Base-by-base conservation (phyloP, 2,113 vertebrate species). In the Triplophysa rosa region DNA sequence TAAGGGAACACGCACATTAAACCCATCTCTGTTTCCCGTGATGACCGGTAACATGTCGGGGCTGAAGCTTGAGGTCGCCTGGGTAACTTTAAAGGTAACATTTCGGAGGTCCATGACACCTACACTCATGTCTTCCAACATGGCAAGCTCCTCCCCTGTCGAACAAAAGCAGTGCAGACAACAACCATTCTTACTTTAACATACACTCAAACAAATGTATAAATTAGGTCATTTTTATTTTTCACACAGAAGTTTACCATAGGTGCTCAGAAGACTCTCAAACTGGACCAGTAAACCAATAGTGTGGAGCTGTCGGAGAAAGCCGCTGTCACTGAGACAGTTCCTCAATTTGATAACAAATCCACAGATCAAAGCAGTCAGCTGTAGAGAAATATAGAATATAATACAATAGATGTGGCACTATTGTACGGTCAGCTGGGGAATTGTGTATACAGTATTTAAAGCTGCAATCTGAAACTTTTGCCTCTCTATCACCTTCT, bases 61-160 rank as follows among this genome's bases (percentile, higher is more conserved):
- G 16, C 93, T 91, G 0, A 96, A 92, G 42, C 70, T 93, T 0
- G 97, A 96, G 8, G 92, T 93, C 2, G 97, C 98, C 89, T 98
- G 97, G 6, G 96, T 98, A 64, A 99, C 95, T 93, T 99, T 99
- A 84, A 99, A 99, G 70, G 98, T 99, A 88, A 99, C 96, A 13
- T 99, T 99, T 84, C 97, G 95, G 86, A 99, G 91, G 90, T 99
- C 98, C 94, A 94, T 94, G 85, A 98, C 95, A 8, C 98, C 98
- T 8, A 97, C 90, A 78, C 95, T 97, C 98, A 99, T 99, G 78
- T 99, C 98, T 87, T 99, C 98, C 86, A 99, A 80, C 98, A 99
- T 99, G 40, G 97, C 94, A 84, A 99, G 84, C 87, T 99, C 98
- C 85, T 99, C 97, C 40, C 96, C 98, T 99, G 78, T 52, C 87